Percentiles rank a stretch among this genome's conserved stretches.
These are phyloP conservation scores for Hoplodrina blanda DNA, from an alignment of 2,888 invertebrate species.

Conservation along the genomic window DNA sequence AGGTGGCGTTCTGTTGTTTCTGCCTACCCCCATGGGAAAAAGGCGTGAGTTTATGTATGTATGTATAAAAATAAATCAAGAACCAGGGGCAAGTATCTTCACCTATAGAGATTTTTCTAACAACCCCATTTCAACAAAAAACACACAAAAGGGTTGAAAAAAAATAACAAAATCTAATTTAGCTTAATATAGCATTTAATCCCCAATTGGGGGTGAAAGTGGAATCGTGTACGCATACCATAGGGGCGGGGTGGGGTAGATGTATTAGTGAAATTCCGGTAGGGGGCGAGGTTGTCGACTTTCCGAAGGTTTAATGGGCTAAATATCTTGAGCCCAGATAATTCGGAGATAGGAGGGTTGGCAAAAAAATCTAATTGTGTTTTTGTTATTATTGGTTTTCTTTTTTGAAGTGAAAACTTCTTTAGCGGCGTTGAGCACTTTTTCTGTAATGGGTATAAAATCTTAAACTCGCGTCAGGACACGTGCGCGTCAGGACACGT, in stretches of 20 bases:
- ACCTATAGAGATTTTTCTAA: too few relatives aligned
- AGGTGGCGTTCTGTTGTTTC: too few relatives aligned
- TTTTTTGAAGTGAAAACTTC: too few relatives aligned
- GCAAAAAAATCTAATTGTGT: slow-evolving; percentile 58
- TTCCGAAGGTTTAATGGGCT: slow-evolving; percentile 88
- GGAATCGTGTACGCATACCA: slow-evolving; percentile 63
- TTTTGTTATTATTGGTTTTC: neutral
- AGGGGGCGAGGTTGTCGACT: slow-evolving; percentile 72
- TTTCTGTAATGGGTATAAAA: too few relatives aligned
- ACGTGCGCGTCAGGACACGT: too few relatives aligned
- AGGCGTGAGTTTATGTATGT: too few relatives aligned
- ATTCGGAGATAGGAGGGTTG: slow-evolving; percentile 75
- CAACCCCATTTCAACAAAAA: neutral
- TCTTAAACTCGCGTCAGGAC: too few relatives aligned
- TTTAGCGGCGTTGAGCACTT: too few relatives aligned
- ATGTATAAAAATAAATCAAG: too few relatives aligned
- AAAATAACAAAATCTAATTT: slow-evolving; percentile 62
- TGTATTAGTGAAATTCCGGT: slow-evolving; percentile 83
- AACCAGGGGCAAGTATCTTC: too few relatives aligned
- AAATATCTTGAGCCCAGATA: slow-evolving; percentile 88
- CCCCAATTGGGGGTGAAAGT: slow-evolving; percentile 64
- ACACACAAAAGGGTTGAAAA: slow-evolving; percentile 4
- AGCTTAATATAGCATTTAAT: slow-evolving; percentile 71
- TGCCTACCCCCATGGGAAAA: too few relatives aligned
- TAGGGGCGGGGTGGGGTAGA: slow-evolving; percentile 64